phyloP scores from a whole-genome alignment of 2,888 invertebrate species.

The Sinelater perroti region DNA sequence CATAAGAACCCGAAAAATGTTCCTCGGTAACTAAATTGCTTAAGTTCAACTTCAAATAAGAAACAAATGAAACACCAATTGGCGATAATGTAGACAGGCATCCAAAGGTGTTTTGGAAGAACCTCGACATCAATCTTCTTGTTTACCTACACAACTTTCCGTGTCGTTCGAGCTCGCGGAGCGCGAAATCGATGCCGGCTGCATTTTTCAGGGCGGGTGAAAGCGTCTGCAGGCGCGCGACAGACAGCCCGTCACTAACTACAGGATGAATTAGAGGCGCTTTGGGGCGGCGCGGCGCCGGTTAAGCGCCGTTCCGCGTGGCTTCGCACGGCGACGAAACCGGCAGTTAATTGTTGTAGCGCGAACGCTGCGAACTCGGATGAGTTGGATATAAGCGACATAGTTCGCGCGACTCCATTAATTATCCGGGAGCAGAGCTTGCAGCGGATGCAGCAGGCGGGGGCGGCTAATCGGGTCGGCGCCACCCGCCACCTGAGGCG shows the following conservation, averaged over 20 bases:
- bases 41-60: too few species aligned
- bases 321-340: slow-evolving; percentile 28
- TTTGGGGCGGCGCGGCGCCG: slow-evolving; percentile 18
- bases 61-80: too few species aligned
- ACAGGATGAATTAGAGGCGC: slow-evolving; percentile 27
- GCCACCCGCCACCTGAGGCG: background rate
- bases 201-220: too few species aligned
- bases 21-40: too few species aligned
- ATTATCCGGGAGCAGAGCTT: slow-evolving; percentile 20
- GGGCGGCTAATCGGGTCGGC: background rate
- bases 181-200: too few species aligned
- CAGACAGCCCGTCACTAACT: slow-evolving; percentile 23
- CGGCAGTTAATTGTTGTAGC: slow-evolving; percentile 34
- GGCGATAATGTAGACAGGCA: too few species aligned
- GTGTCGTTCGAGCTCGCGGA: too few species aligned
- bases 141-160: too few species aligned
- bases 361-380: slow-evolving; percentile 30
- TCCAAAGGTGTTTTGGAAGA: too few species aligned
- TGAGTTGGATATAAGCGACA: slow-evolving; percentile 24
- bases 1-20: too few species aligned
- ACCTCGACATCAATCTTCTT: too few species aligned
- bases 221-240: slow-evolving; percentile 20
- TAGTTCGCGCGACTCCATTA: slow-evolving; percentile 26
- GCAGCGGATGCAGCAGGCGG: background rate
- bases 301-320: slow-evolving; percentile 32